phyloP scores from a whole-genome alignment of 1,140 invertebrate genomes.

The Heliothis subflexa region DNA sequence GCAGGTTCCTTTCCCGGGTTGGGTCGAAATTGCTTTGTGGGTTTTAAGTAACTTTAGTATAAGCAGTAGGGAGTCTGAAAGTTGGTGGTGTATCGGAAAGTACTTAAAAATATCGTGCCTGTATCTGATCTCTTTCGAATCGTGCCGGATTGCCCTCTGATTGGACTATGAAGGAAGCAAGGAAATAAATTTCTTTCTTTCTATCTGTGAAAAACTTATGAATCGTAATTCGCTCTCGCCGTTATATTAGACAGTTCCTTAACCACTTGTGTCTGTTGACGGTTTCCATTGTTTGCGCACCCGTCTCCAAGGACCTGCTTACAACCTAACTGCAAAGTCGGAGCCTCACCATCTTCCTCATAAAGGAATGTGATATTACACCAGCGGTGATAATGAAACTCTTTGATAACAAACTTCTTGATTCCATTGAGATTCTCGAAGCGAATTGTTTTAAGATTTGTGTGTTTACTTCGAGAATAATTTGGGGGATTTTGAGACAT shows the following conservation, averaged over 20 bases:
- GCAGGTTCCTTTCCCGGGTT: no score
- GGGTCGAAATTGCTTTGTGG: no score
- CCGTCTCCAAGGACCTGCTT: constrained; percentile 52
- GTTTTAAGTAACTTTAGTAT: no score
- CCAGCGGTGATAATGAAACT: constrained; percentile 16
- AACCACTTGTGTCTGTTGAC: constrained; percentile 40
- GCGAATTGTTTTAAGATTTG: neutral
- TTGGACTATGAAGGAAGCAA: no score
- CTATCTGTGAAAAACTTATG: no score
- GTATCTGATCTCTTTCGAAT: no score
- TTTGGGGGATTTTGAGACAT: neutral
- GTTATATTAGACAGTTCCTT: constrained; percentile 17
- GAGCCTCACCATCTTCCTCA: constrained; percentile 32
- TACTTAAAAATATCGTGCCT: no score
- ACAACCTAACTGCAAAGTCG: constrained; percentile 55
- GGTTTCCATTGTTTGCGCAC: constrained; percentile 54
- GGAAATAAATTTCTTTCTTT: no score
- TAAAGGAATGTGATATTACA: constrained; percentile 51
- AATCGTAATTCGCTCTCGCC: neutral
- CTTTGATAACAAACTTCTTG: neutral
- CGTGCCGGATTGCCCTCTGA: no score
- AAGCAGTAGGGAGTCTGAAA: no score
- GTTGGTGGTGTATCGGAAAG: no score
- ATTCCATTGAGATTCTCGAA: neutral
- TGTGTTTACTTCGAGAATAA: neutral